These are phyloP conservation scores for Melieria crassipennis DNA, from an alignment of 2,888 invertebrate species.

Conservation along the genomic window DNA sequence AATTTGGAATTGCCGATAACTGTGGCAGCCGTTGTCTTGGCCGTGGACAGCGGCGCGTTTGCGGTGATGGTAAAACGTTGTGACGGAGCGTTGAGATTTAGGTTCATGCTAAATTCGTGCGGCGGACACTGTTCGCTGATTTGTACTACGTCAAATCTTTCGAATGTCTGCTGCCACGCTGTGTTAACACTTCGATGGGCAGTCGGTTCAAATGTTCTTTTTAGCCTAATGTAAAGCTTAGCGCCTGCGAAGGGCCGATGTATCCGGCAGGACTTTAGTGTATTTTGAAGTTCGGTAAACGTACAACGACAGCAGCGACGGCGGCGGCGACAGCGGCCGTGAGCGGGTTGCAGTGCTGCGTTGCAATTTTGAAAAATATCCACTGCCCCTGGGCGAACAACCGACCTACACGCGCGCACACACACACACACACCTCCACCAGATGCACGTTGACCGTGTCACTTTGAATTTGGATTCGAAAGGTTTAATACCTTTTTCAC, in stretches of 20 bases:
- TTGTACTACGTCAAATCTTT: too few relatives aligned
- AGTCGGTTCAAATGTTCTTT: too few relatives aligned
- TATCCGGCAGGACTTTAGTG: conserved; percentile 8
- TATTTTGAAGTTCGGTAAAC: not conserved
- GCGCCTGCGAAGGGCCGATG: conserved; percentile 12
- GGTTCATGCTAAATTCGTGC: too few relatives aligned
- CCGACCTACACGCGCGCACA: not conserved
- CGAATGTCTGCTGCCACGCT: too few relatives aligned
- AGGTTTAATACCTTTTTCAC: not conserved
- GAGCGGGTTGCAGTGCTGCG: conserved; percentile 15
- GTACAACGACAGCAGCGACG: conserved; percentile 16
- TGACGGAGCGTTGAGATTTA: too few relatives aligned
- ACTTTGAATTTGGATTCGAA: not conserved
- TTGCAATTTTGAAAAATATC: conserved; percentile 17
- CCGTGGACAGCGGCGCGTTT: too few relatives aligned
- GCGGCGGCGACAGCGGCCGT: conserved; percentile 17
- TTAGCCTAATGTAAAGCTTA: conserved; percentile 4
- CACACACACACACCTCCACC: not conserved
- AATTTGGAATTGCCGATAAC: too few relatives aligned
- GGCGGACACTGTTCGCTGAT: too few relatives aligned
- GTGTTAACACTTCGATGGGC: too few relatives aligned
- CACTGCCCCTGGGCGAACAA: not conserved
- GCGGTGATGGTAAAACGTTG: too few relatives aligned
- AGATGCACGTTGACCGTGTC: not conserved
- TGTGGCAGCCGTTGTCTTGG: too few relatives aligned